A percentile compares a stretch with the other conserved stretches of the same genome.
phyloP scores from a whole-genome alignment of 2,113 vertebrate species.

The Epinephelus moara region DNA sequence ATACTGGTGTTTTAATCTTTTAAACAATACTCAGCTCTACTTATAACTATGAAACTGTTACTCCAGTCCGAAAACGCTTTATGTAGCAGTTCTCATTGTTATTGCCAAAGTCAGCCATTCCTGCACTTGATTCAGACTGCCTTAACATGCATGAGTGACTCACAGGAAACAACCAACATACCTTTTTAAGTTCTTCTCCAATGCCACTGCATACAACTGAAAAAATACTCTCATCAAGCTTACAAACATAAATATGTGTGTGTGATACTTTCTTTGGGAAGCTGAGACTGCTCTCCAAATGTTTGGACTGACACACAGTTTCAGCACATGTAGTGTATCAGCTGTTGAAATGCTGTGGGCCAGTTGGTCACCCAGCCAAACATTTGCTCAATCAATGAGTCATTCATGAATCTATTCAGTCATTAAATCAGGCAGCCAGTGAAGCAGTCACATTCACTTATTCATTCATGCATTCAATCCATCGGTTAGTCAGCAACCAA shows the following conservation, averaged over 20 bases:
- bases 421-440: constrained; percentile 30
- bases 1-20: too few species aligned
- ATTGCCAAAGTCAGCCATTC: background rate
- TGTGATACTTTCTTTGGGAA: background rate
- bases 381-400: constrained; percentile 59
- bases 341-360: constrained; percentile 34
- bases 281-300: background rate
- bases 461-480: constrained; percentile 52
- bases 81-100: background rate
- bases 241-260: background rate
- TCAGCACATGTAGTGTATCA: constrained; percentile 39
- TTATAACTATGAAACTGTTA: too few species aligned
- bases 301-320: background rate
- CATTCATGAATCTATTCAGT: constrained; percentile 45
- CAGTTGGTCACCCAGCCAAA: constrained; percentile 48
- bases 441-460: constrained; percentile 33
- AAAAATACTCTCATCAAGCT: background rate
- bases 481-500: constrained; percentile 32
- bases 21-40: too few species aligned
- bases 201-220: background rate
- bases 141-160: background rate
- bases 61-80: too few species aligned
- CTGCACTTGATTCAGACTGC: background rate
- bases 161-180: background rate
- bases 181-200: background rate